Evolutionary conservation across 2,797 vertebrate genomes (phyloP), one percentile per base, ranked within the genome.

Genomic region (Cuniculus paca): DNA sequence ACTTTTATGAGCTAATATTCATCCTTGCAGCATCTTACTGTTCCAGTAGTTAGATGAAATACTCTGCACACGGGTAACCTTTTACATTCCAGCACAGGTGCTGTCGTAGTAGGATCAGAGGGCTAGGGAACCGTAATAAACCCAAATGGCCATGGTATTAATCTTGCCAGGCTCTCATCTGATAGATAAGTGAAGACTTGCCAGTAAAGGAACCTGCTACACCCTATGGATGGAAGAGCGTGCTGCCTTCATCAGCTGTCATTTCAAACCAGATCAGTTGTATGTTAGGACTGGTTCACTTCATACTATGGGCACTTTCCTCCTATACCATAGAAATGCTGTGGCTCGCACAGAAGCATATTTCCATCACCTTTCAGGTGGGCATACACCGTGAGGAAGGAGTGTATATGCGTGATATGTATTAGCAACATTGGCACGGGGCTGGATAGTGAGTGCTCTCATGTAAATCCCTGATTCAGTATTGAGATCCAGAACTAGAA

Each of bases 1-100:
- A 34, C 12, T 31, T 63, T 54, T 54, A 54, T 54, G 52, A 54
- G 52, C 16, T 54, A 54, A 86, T 83, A 70, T 14, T 88, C 61
- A 17, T 82, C 61, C 50, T 77, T 77, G 88, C 77, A 50, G 60
- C 85, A 65, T 93, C 56, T 65, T 87, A 72, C 52, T 86, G 0
- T 91, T 87, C 87, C 95, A 65, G 93, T n/a, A 77, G 3, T 60
- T 90, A 36, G 68, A 88, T 92, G 63, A 94, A 90, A 72, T 72
- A 28, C 75, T 87, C 45, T 91, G 31, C 31, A 45, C 78, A 54
- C 20, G 86, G 50, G 58, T 90, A 94, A 86, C 45, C 79, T 86
- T 87, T 93, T 54, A 92, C 74, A 52, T 70, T 48, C 94, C 48
- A 88, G 78, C 13, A 48, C n/a, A 61, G 26, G 81, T 89, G 56